phyloP scores from a whole-genome alignment of 2,888 invertebrate species.

The Drosophila nigricruria region DNA sequence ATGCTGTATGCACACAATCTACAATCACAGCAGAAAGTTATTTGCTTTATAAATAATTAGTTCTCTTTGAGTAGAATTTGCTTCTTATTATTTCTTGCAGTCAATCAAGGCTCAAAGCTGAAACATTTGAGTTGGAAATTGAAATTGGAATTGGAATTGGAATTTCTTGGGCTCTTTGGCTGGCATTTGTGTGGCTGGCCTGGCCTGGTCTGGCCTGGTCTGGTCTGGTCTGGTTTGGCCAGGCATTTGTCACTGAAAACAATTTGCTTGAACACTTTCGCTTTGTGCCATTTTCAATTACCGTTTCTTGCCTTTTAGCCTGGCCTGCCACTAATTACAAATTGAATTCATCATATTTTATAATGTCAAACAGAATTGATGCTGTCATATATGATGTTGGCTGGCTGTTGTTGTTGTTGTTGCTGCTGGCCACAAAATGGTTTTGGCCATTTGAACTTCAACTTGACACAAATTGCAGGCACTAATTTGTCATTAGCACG shows the following conservation, averaged over 20 bases:
- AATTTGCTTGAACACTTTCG: constrained; percentile 16
- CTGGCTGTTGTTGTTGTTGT: constrained; percentile 5
- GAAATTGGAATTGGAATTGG: not conserved
- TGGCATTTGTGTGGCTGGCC: not conserved
- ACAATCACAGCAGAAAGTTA: no score
- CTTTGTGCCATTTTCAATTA: constrained; percentile 39
- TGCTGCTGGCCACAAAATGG: constrained; percentile 29
- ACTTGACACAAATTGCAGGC: constrained; percentile 62
- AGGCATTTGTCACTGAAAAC: constrained; percentile 33
- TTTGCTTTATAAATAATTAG: constrained; percentile 11
- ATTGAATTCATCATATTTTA: constrained; percentile 47
- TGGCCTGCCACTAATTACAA: constrained; percentile 37
- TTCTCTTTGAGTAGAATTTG: not conserved
- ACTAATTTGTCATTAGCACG: constrained; percentile 66
- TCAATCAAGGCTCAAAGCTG: not conserved
- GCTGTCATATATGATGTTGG: constrained; percentile 2
- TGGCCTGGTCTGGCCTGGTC: no score
- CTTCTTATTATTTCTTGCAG: not conserved
- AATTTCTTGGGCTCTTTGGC: no score
- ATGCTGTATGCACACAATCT: no score
- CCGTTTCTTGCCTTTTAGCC: constrained; percentile 3
- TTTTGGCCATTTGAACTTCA: constrained; percentile 48
- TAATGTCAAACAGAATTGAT: constrained; percentile 30
- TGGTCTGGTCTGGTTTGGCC: no score
- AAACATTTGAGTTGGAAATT: not conserved